These are phyloP conservation scores for Pholis gunnellus DNA, from an alignment of 2,113 vertebrate genomes.

Conservation along the genomic window DNA sequence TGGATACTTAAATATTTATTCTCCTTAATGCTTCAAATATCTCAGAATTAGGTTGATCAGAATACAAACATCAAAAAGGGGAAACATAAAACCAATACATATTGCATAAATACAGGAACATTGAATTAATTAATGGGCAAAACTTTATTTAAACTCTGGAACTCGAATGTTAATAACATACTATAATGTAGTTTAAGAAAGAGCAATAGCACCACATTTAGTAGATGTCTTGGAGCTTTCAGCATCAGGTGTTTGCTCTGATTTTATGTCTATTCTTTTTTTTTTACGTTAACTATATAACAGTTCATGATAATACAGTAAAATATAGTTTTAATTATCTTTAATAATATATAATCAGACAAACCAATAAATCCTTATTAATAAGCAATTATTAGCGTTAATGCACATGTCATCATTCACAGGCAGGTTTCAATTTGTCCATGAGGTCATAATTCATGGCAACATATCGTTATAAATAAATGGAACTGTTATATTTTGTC, in stretches of 20 bases:
- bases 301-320: not conserved
- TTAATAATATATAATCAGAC: not conserved
- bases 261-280: not conserved
- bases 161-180: not conserved
- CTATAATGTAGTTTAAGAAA: not conserved
- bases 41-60: not conserved
- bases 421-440: not conserved
- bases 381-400: not conserved
- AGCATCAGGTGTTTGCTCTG: not conserved
- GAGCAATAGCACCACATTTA: not conserved
- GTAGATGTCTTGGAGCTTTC: not conserved
- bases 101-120: not conserved
- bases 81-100: not conserved
- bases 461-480: not conserved
- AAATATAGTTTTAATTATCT: not conserved
- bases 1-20: constrained; percentile 14
- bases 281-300: not conserved
- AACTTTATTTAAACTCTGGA: not conserved
- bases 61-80: not conserved
- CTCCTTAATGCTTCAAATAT: not conserved
- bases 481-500: not conserved
- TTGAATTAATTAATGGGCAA: not conserved
- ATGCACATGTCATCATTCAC: not conserved
- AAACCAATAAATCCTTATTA: not conserved
- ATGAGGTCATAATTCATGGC: not conserved